Conservation (phyloP, 2,113 vertebrate genomes). For the Dasyprocta punctata region DNA sequence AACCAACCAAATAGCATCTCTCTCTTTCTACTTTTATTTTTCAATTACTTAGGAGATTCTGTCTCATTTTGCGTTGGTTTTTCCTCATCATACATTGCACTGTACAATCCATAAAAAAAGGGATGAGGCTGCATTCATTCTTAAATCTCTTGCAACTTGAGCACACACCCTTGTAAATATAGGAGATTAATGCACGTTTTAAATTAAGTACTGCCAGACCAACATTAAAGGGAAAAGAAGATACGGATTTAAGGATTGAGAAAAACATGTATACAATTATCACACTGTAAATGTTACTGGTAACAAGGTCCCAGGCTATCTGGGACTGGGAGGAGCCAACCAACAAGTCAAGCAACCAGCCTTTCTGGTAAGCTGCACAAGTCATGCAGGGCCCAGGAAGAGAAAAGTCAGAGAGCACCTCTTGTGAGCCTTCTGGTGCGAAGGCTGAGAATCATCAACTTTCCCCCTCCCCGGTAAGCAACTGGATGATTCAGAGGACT, state of each 20-base stretch:
- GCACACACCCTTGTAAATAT: not conserved
- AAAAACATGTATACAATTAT: not conserved
- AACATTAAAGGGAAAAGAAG: constrained; percentile 8
- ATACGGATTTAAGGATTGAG: not conserved
- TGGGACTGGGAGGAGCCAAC: too few species aligned
- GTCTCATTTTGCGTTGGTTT: constrained; percentile 13
- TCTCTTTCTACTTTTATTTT: constrained; percentile 8
- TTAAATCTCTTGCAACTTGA: not conserved
- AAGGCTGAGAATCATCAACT: too few species aligned
- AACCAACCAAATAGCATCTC: not conserved
- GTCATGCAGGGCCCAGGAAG: too few species aligned
- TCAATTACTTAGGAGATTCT: not conserved
- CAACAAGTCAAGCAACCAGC: too few species aligned
- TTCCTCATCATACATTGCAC: not conserved
- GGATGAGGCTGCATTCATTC: not conserved
- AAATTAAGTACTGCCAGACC: not conserved
- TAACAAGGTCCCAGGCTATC: not conserved
- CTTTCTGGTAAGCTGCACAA: too few species aligned
- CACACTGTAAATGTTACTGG: not conserved
- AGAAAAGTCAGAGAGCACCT: too few species aligned
- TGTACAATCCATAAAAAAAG: not conserved
- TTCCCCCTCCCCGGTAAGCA: too few species aligned
- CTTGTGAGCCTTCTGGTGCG: too few species aligned
- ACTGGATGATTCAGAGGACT: too few species aligned
- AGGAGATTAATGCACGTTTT: not conserved